Conservation (phyloP, 2,113 vertebrate species). For the Eidolon helvum region DNA sequence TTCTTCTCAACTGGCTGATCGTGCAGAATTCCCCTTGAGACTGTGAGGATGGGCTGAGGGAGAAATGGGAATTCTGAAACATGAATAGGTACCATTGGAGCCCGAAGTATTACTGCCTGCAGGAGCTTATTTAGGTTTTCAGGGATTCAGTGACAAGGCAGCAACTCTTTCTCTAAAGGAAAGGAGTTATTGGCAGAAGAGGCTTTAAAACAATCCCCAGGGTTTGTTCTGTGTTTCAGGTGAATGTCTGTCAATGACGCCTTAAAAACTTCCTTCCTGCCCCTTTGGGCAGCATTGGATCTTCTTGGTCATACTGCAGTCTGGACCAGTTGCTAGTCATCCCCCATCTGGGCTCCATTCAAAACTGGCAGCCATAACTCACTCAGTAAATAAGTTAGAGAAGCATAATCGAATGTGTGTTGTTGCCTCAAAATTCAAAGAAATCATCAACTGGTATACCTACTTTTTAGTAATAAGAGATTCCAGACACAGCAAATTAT, state of each 20-base stretch:
- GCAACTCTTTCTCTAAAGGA: neutral
- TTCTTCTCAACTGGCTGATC: neutral
- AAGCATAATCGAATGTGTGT: accelerated
- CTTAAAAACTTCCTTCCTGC: neutral
- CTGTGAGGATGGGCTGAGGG: neutral
- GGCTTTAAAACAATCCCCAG: neutral
- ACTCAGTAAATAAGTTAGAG: neutral
- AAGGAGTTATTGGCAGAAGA: neutral
- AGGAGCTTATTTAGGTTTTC: neutral
- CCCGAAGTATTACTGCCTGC: neutral
- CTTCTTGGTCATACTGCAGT: neutral
- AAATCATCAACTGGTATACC: neutral
- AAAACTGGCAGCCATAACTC: neutral
- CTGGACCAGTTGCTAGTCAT: no score
- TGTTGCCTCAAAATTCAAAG: neutral
- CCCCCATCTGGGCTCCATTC: neutral
- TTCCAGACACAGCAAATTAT: neutral
- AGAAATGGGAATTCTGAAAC: neutral
- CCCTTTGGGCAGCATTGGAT: neutral
- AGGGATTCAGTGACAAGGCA: neutral
- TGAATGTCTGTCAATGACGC: neutral
- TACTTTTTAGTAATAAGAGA: neutral
- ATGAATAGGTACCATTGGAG: neutral
- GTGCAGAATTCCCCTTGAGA: neutral
- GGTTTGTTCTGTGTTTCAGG: neutral